Evolutionary conservation across 2,797 vertebrate genomes (phyloP).

Genomic region (Sphenopsis melanotis): DNA sequence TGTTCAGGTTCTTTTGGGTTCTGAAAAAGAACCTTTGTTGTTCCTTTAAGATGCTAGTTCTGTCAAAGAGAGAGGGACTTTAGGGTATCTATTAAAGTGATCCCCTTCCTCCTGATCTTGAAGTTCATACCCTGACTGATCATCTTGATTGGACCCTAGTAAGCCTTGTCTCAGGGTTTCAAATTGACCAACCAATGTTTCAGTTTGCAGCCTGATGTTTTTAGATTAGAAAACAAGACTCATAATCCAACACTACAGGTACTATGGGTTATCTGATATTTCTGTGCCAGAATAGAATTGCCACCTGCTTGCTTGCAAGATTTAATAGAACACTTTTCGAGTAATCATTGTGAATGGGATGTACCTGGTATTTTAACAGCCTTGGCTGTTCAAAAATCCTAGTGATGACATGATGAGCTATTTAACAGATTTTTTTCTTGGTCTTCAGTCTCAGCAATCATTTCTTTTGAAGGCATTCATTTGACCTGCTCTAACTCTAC

Average conservation of each 20-base stretch:
- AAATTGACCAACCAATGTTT: not conserved
- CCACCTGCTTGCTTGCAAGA: not conserved
- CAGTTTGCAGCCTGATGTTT: not conserved
- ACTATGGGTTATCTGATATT: not conserved
- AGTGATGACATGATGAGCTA: not conserved
- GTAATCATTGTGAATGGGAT: not conserved
- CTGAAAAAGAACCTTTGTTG: not conserved
- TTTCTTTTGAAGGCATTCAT: not conserved
- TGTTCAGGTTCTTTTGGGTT: not conserved
- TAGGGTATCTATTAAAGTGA: not conserved
- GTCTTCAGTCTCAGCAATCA: not conserved
- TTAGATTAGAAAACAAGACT: not conserved
- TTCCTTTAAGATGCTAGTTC: not conserved
- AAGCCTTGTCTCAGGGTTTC: not conserved
- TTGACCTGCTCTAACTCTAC: not conserved
- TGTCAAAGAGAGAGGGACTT: not conserved
- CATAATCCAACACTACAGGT: not conserved
- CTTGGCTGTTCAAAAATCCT: not conserved
- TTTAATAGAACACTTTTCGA: not conserved
- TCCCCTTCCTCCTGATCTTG: not conserved
- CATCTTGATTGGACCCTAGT: not conserved
- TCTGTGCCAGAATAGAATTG: not conserved
- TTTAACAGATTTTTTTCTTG: not conserved
- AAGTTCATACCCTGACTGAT: not conserved
- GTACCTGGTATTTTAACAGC: not conserved